These are phyloP conservation scores for Eulemur albifrons DNA, from an alignment of 2,797 vertebrate species.

Conservation along the genomic window DNA sequence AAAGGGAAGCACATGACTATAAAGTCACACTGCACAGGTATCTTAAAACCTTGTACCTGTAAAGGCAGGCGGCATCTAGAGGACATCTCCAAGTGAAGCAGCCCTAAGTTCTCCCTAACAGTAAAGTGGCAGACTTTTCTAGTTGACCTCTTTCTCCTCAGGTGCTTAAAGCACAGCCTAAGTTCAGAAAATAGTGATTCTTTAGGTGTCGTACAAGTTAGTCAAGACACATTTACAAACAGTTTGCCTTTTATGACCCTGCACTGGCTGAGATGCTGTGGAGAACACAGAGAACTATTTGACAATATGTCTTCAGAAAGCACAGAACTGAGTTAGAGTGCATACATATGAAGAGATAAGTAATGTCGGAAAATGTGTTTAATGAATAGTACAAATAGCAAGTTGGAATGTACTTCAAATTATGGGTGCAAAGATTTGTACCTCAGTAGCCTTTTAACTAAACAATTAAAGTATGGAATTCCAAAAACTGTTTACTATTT, in stretches of 20 bases:
- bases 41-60: neutral
- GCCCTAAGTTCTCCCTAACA: neutral
- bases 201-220: neutral
- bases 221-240: neutral
- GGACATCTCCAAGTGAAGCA: neutral
- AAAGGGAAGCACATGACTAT: neutral
- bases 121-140: neutral
- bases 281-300: neutral
- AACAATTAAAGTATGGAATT: neutral
- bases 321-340: neutral
- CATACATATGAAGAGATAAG: neutral
- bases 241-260: neutral
- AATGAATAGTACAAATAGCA: neutral
- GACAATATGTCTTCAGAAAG: neutral
- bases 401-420: neutral
- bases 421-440: neutral
- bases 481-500: conserved; percentile 10
- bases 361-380: neutral
- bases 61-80: neutral
- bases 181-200: neutral
- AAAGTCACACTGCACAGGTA: neutral
- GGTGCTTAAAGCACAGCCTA: neutral
- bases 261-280: neutral
- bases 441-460: neutral
- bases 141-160: neutral